Conservation (phyloP, 2,888 invertebrate genomes). For the Trissoscelio sp. region DNA sequence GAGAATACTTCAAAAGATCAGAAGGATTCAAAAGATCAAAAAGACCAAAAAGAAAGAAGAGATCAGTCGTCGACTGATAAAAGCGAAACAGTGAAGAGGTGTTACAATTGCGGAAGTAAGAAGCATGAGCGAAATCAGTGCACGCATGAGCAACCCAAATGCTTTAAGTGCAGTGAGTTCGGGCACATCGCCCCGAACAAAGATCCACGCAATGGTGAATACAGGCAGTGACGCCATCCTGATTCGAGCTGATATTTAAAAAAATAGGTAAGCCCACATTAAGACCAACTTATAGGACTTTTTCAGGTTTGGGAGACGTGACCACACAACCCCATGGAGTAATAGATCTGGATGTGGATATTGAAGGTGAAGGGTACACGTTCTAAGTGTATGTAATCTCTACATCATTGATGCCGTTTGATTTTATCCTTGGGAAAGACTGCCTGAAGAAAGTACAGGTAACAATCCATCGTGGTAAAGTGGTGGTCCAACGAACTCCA, state of each 20-base stretch:
- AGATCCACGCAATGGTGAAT: neutral
- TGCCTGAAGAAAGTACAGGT: slow-evolving; percentile 41
- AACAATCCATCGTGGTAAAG: slow-evolving; percentile 36
- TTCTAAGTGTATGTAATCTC: slow-evolving; percentile 32
- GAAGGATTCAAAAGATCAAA: neutral
- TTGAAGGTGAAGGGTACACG: slow-evolving; percentile 17
- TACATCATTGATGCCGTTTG: slow-evolving; percentile 14
- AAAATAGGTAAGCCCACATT: neutral
- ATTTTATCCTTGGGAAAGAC: slow-evolving; percentile 49
- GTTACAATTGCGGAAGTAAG: slow-evolving; percentile 37
- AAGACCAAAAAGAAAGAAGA: neutral
- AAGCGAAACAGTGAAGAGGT: neutral
- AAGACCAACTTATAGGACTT: neutral
- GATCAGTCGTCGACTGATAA: neutral
- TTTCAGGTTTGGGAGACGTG: slow-evolving; percentile 29
- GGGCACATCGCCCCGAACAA: neutral
- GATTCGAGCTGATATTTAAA: neutral
- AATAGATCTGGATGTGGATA: neutral
- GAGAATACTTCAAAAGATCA: neutral
- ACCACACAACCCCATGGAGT: slow-evolving; percentile 8
- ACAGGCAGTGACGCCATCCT: slow-evolving; percentile 26
- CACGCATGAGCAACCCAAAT: slow-evolving; percentile 18
- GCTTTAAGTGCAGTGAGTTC: slow-evolving; percentile 26
- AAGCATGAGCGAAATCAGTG: neutral
- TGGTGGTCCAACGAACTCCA: neutral